Evolutionary conservation across 2,888 invertebrate genomes (phyloP).

Genomic region (Tinea semifulvella): DNA sequence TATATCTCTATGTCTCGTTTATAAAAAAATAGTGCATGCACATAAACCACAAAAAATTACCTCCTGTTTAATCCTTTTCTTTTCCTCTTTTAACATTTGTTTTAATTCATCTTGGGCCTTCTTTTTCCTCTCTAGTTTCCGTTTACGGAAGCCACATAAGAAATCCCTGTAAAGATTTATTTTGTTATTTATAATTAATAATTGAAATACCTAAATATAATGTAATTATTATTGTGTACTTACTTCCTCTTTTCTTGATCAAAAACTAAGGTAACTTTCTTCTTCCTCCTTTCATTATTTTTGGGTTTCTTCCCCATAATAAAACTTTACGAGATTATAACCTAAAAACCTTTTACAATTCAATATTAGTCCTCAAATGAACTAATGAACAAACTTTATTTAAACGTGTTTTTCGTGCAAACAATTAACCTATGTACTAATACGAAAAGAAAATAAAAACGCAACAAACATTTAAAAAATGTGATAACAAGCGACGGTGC

Average conservation of each 20-base stretch:
- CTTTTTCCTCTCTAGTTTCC: slow-evolving; percentile 79
- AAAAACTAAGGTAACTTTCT: slow-evolving; percentile 49
- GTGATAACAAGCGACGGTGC: too few relatives aligned
- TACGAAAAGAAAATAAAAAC: too few relatives aligned
- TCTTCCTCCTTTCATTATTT: slow-evolving; percentile 39
- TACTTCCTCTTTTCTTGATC: slow-evolving; percentile 56
- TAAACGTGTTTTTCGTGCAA: too few relatives aligned
- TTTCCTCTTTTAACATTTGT: slow-evolving; percentile 76
- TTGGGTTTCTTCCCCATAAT: slow-evolving; percentile 46
- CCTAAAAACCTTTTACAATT: too few relatives aligned
- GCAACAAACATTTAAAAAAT: too few relatives aligned
- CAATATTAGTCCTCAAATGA: too few relatives aligned
- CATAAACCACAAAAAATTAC: slow-evolving; percentile 58
- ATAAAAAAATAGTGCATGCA: too few relatives aligned
- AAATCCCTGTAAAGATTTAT: slow-evolving; percentile 77
- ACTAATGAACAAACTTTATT: too few relatives aligned
- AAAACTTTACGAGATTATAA: slow-evolving; percentile 4
- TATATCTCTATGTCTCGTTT: too few relatives aligned
- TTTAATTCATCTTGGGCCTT: slow-evolving; percentile 79
- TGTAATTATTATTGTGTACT: too few relatives aligned
- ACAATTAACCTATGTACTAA: too few relatives aligned
- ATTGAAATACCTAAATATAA: not conserved
- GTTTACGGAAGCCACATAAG: slow-evolving; percentile 81
- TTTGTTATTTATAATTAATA: not conserved
- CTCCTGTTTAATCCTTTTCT: slow-evolving; percentile 77